phyloP scores from a whole-genome alignment of 2,113 vertebrate genomes.

The Mugil cephalus region DNA sequence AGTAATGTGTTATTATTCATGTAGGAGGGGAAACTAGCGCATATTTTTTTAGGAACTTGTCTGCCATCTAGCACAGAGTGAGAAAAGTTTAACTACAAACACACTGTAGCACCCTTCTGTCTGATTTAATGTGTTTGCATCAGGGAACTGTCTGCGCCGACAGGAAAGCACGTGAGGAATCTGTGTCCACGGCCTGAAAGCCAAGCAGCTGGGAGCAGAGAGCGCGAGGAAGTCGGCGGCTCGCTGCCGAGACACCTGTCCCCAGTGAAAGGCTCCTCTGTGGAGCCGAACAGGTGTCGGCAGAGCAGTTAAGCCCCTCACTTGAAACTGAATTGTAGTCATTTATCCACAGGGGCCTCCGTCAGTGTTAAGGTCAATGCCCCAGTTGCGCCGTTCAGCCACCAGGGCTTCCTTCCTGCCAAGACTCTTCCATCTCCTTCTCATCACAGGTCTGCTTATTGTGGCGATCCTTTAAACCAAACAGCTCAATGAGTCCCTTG shows the following conservation, averaged over 20 bases:
- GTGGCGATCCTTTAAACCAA: constrained; percentile 63
- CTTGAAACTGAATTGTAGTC: constrained; percentile 68
- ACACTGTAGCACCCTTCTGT: neutral
- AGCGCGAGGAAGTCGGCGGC: constrained; percentile 32
- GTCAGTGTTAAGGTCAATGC: constrained; percentile 71
- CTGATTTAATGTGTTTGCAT: neutral
- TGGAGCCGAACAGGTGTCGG: constrained; percentile 82
- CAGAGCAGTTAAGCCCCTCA: constrained; percentile 72
- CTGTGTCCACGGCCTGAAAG: constrained; percentile 64
- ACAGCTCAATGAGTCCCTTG: constrained; percentile 71
- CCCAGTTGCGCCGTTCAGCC: constrained; percentile 54
- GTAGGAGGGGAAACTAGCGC: neutral
- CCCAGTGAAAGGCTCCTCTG: constrained; percentile 84
- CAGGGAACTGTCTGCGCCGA: constrained; percentile 49
- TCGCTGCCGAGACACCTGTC: constrained; percentile 80
- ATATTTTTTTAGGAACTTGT: neutral
- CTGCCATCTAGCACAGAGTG: neutral
- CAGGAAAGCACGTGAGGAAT: constrained; percentile 76
- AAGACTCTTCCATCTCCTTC: constrained; percentile 40
- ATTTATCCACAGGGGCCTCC: constrained; percentile 61
- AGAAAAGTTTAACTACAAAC: neutral
- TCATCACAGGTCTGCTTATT: constrained; percentile 61
- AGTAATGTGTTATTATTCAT: neutral
- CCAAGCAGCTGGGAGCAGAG: constrained; percentile 77
- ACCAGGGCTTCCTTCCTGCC: constrained; percentile 72